Evolutionary conservation across 2,888 invertebrate genomes (phyloP), one percentile per base, ranked within the genome.

Genomic region (Prosapia bicincta): DNA sequence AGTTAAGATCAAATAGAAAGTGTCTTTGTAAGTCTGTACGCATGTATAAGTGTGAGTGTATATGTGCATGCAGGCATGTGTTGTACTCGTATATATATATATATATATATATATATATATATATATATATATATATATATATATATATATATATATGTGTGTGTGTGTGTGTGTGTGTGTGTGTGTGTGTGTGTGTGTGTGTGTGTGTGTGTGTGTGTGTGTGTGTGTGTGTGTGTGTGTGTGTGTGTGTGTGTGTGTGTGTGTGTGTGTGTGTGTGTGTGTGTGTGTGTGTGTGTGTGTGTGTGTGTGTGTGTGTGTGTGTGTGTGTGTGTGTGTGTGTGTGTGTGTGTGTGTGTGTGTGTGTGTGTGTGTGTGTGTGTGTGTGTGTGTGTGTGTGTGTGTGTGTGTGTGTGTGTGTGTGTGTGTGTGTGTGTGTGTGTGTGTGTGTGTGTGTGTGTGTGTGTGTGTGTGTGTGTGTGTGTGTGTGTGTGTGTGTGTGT

Each of bases 231-330:
- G 26, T 66, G 26, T 66, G 24, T 66, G 66, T 66, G 66, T 66
- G 24, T 25, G 66, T 9, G 66, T 20, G 26, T 20, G 3, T 66
- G 3, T 66, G 66, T 66, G 66, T 66, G 24, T 25, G 66, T 66
- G 66, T 66, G 26, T 66, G 26, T 66, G 26, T 66, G 66, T 66
- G 66, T 66, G 24, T 25, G 66, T 66, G 66, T 66, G 66, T 25
- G 26, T 66, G 24, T 66, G 66, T 66, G 66, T 66, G 24, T 25
- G 66, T 25, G 66, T 66, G 26, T 66, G 26, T 26, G 24, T 66
- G 66, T 66, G 24, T 66, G 26, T 25, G 66, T 66, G 66, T 66
- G 26, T 66, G 24, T 66, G 24, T 26, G 66, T 66, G 66, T 66
- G 24, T 25, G 66, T 66, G 66, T 66, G 26, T 66, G 26, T 26